Conservation (phyloP, 2,888 invertebrate genomes). For the Gryllus longicercus region DNA sequence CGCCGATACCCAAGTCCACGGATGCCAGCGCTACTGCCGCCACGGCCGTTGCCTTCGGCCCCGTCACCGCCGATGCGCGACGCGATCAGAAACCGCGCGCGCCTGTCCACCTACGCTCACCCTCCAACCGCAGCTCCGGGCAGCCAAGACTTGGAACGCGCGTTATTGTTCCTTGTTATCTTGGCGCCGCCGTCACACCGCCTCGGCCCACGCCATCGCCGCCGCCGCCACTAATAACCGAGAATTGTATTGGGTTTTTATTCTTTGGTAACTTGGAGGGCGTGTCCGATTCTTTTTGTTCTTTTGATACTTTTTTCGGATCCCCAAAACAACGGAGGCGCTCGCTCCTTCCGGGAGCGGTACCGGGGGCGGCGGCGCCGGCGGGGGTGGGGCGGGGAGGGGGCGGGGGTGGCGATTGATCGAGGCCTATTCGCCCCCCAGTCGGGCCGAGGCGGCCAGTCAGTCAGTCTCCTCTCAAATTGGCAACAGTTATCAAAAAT, state of each 20-base stretch:
- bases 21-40: too few relatives aligned
- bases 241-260: constrained; percentile 17
- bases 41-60: too few relatives aligned
- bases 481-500: constrained; percentile 17
- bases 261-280: constrained; percentile 17
- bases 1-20: too few relatives aligned
- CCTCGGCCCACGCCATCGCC: background rate
- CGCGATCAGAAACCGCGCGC: background rate
- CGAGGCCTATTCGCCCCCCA: background rate
- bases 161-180: too few relatives aligned
- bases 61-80: background rate
- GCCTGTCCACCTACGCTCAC: background rate
- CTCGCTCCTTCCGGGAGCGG: background rate
- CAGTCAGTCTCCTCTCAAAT: constrained; percentile 17
- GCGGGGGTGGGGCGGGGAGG: background rate
- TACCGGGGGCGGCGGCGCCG: background rate
- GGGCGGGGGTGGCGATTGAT: background rate
- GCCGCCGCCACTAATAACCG: background rate
- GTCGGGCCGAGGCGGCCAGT: background rate
- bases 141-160: background rate
- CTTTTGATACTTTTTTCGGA: background rate
- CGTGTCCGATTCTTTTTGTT: constrained; percentile 11
- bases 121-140: background rate
- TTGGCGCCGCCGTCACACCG: background rate
- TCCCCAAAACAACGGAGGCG: background rate